Conservation (phyloP, 2,113 vertebrate genomes). For the Bucco capensis region DNA sequence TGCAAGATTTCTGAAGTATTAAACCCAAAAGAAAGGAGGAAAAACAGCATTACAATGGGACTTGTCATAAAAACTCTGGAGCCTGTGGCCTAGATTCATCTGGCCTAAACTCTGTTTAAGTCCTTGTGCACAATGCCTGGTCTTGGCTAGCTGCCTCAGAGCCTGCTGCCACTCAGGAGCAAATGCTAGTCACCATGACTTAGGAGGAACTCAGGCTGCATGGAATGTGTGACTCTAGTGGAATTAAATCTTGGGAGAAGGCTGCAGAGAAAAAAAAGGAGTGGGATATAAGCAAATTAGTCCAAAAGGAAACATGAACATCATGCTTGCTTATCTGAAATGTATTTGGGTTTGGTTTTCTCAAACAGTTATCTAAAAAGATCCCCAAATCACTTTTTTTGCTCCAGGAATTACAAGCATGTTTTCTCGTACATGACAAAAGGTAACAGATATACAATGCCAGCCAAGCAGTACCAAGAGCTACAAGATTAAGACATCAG, state of each 20-base stretch:
- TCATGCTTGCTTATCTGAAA: neutral
- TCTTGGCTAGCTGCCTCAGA: slow-evolving; percentile 35
- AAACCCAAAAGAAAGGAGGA: neutral
- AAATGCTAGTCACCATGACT: neutral
- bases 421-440: neutral
- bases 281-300: neutral
- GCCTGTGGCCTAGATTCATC: slow-evolving; percentile 40
- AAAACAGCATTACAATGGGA: neutral
- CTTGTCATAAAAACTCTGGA: slow-evolving; percentile 3
- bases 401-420: neutral
- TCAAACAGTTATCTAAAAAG: neutral
- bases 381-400: neutral
- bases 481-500: neutral
- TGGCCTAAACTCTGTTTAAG: slow-evolving; percentile 52
- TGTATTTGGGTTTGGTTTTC: neutral
- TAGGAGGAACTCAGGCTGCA: neutral
- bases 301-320: neutral
- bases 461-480: neutral
- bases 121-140: neutral
- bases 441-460: neutral
- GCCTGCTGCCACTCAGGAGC: neutral
- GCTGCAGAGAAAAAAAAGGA: neutral
- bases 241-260: slow-evolving; percentile 1
- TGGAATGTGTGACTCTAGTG: neutral
- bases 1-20: neutral